Evolutionary conservation across 1,140 invertebrate genomes (phyloP), one percentile per base, ranked within the genome.

Genomic region (Chymomyza costata): DNA sequence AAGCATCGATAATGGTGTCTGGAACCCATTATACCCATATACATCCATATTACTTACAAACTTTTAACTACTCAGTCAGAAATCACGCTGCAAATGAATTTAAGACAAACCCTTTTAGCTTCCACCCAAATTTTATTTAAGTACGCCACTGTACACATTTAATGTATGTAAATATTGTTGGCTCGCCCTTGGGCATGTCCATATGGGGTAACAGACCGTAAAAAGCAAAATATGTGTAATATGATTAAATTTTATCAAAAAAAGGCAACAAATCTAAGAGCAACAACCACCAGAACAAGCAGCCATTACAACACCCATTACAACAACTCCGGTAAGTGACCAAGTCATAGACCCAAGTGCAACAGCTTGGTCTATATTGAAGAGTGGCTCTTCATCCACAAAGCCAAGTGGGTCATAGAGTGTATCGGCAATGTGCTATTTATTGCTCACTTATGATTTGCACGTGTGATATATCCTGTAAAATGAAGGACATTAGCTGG

Each of bases 201-300:
- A 65, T 73, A 68, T 80, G 73, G 73, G 66, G 73, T 80, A 80
- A 68, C 73, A 80, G 73, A 80, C 64, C 73, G 61, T 80, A 80
- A 80, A 80, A 73, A 80, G 67, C 67, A 64, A 80, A 80, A 80
- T 80, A 80, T 80, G 68, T 73, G 73, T 80, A 80, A 80, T 80
- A 80, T 80, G 73, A 80, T 80, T 80, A 80, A 80, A 80, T 80
- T 80, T 80, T 50, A 80, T 80, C 73, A 80, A 80, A 63, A 70
- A 62, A n/a, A n/a, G n/a, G 56, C 66, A 34, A 55, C 44, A 21
- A 39, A 37, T 31, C 30, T 50, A 38, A 30, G 6, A 18, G 38
- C 21, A 51, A 46, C 21, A 52, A 56, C 41, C 61, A 67, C 59
- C 63, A 63, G 70, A 28, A 39, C 1, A 7, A 45, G 41, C 38